Base-by-base conservation (phyloP, 1,140 invertebrate genomes). In the Drosophila quadrilineata region DNA sequence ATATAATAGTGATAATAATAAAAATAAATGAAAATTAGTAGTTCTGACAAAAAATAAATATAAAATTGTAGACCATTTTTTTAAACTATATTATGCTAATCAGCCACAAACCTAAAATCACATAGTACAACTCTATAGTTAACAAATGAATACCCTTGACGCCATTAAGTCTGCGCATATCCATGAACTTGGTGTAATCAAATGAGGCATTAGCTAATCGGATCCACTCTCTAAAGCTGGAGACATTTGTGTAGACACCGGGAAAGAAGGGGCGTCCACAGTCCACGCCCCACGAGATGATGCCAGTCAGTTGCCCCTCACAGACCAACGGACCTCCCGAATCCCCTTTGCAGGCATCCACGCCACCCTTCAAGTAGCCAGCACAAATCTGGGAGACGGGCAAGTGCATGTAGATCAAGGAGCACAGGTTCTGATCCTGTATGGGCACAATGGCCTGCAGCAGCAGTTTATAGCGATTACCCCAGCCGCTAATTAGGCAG, bases 251-350 rank as follows among this genome's bases (percentile, higher is more conserved):
- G 38, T 89, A 89, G 29, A 86, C 75, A 9, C 93, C 93, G 0
- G 92, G 92, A 50, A 90, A 87, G 6, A 79, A 86, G 3, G 73
- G 67, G 8, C 82, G 76, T 2, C 89, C 69, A 48, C 75, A 79
- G 4, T 68, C 64, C 9, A 62, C 16, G 24, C 74, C 68, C 65
- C 72, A 77, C 0, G 71, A 73, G 2, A 94, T 93, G 21, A 94
- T 92, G 35, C 94, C 94, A 8, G 66, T 35, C 9, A 72, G 33
- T 1, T 16, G 5, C n/a, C 38, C 49, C 1, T 22, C 1, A 16
- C 64, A 66, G 2, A 64, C 29, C 5, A 77, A 28, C 0, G 75
- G 75, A 10, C 71, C 56, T 8, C 75, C 75, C 3, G 75, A 65
- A 43, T 77, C 75, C 2, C 71, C 71, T 10, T 35, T 26, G 33